Evolutionary conservation across 2,797 vertebrate species (phyloP).

Genomic region (Lepilemur septentrionalis): DNA sequence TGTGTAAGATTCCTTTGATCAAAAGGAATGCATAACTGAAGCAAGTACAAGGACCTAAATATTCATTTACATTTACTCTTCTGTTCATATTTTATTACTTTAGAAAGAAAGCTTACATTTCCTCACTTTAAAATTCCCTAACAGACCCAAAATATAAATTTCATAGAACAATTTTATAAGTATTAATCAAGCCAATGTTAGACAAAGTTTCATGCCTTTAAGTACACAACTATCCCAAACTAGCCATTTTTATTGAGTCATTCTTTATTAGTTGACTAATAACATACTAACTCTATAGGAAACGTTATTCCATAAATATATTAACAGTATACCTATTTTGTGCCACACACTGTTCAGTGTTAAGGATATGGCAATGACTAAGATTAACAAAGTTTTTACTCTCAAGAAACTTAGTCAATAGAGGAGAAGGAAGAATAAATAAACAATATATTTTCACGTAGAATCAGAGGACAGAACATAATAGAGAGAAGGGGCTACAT

Average conservation of each 20-base stretch:
- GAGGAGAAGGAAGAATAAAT: not conserved
- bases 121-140: conserved; percentile 28
- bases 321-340: not conserved
- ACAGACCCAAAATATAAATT: not conserved
- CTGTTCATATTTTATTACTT: not conserved
- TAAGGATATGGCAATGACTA: not conserved
- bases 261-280: not conserved
- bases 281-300: not conserved
- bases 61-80: conserved; percentile 15
- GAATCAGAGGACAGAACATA: not conserved
- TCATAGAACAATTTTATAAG: not conserved
- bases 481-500: not conserved
- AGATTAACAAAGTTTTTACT: not conserved
- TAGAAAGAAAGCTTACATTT: conserved; percentile 29
- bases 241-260: not conserved
- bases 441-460: not conserved
- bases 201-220: not conserved
- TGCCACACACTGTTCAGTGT: not conserved
- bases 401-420: not conserved
- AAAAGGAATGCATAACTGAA: not conserved
- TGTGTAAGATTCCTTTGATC: not conserved
- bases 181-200: not conserved
- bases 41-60: not conserved
- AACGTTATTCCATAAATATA: not conserved
- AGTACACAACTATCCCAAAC: not conserved